A percentile compares a stretch with the other conserved stretches of the same genome.
These are phyloP conservation scores for Spheniscus humboldti DNA, from an alignment of 2,797 vertebrate species.

Conservation along the genomic window DNA sequence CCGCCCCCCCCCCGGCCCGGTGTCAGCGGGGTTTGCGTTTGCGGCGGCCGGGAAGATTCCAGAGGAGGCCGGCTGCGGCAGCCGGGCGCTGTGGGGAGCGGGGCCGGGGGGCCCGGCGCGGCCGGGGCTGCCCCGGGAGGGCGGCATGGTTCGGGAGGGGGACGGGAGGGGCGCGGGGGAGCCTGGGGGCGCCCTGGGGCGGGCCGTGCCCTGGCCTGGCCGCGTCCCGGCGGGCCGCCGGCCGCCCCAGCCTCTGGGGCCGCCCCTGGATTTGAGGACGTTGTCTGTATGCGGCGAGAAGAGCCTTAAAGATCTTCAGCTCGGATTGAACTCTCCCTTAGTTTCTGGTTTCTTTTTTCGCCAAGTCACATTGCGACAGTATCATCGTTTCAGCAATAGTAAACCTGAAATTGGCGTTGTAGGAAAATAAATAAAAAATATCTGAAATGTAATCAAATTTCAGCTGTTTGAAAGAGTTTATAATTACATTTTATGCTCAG, in stretches of 20 bases:
- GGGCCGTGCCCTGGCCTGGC: neutral
- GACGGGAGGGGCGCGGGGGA: neutral
- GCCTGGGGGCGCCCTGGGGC: too few species aligned
- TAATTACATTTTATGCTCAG: neutral
- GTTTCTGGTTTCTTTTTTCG: accelerated
- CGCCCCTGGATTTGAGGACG: neutral
- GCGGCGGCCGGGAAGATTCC: neutral
- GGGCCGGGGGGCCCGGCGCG: neutral
- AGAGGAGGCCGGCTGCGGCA: neutral
- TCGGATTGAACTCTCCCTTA: accelerated
- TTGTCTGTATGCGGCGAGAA: neutral
- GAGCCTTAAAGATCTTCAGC: accelerated
- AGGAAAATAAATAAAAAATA: neutral
- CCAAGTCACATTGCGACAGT: accelerated
- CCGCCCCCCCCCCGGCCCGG: neutral
- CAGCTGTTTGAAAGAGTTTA: neutral
- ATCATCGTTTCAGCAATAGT: accelerated
- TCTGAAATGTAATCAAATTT: neutral
- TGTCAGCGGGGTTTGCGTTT: neutral
- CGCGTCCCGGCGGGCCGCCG: too few species aligned
- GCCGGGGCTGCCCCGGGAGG: neutral
- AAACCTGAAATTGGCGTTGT: neutral
- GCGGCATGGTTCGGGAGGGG: neutral
- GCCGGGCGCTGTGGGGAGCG: neutral
- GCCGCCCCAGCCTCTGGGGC: neutral